Evolutionary conservation across 37 sponge, comb jelly and placozoan genomes (phyloP), one percentile per base, ranked within the genome.

Genomic region (Haliclona indistincta): DNA sequence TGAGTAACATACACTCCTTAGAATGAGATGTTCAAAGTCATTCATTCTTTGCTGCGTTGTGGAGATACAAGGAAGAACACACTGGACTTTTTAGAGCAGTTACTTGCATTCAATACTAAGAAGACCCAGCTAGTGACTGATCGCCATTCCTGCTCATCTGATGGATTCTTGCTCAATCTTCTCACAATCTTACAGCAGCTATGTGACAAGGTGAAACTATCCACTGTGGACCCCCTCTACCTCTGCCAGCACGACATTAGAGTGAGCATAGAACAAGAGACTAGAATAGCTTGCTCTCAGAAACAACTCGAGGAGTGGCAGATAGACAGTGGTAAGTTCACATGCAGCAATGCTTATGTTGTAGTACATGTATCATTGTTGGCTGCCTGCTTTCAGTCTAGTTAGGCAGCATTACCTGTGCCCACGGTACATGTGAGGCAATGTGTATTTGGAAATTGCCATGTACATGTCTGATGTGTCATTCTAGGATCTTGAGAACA

Each of bases 91-190:
- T 28, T 94, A 26, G 87, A 86, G 32, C 47, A 64, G 32, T 68
- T 83, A 2, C 13, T 94, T 22, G 33, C 70, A 11, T 0, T 68
- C 38, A 93, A 93, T 38, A 60, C 62, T 1, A 73, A 84, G 53
- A 81, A 69, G 54, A 34, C 80, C 37, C 45, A 74, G 29, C 41
- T 89, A 13, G 71, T 81, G 82, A 56, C 72, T 33, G 88, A 87
- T 43, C 10, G 29, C 11, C 55, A 47, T 19, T 25, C 44, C 40
- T 70, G 58, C 41, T 56, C 70, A 23, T 67, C 80, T 54, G 88
- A 93, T 63, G 89, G 94, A 4, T 81, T 88, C 43, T 72, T 90
- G 80, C 66, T 82, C 35, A 97, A 97, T 65, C 75, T 97, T 32
- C 69, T 91, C 32, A 45, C 70, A 2, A 86, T 94, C 0, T 60